A percentile compares a stretch with the other conserved stretches of the same genome.
Conservation (phyloP, 2,888 invertebrate species). For the Silvanus unidentatus region DNA sequence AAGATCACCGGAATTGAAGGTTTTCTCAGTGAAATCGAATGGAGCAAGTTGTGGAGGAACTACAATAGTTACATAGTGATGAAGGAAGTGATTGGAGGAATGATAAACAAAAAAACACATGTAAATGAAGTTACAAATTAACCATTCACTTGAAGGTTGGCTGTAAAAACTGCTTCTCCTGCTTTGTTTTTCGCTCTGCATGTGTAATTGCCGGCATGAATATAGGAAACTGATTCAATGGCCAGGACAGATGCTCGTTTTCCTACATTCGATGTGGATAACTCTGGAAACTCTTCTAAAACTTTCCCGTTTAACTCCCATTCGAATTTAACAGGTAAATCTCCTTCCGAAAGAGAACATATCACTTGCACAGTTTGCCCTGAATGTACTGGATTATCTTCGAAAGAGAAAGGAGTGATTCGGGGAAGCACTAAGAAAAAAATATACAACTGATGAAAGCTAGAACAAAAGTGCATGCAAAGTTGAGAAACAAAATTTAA, state of each 20-base stretch:
- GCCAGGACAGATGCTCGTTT: slow-evolving; percentile 53
- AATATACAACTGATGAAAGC: background rate
- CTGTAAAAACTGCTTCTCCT: slow-evolving; percentile 29
- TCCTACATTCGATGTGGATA: slow-evolving; percentile 33
- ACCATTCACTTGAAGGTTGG: slow-evolving; percentile 66
- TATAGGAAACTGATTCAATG: slow-evolving; percentile 59
- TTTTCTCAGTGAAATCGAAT: slow-evolving; percentile 48
- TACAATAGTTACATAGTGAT: slow-evolving; percentile 36
- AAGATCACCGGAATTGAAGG: slow-evolving; percentile 60
- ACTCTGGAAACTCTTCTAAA: slow-evolving; percentile 31
- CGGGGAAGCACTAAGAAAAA: slow-evolving; percentile 55
- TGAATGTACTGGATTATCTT: slow-evolving; percentile 56
- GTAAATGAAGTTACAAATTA: slow-evolving; percentile 8
- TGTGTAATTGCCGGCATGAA: slow-evolving; percentile 68
- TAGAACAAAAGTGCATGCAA: background rate
- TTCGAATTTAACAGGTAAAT: slow-evolving; percentile 55
- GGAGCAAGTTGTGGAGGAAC: slow-evolving; percentile 42
- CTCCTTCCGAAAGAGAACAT: slow-evolving; percentile 60
- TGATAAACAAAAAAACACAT: slow-evolving; percentile 28
- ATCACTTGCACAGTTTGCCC: slow-evolving; percentile 58
- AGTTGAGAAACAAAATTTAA: slow-evolving; percentile 7
- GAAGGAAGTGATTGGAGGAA: slow-evolving; percentile 15
- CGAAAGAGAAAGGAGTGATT: slow-evolving; percentile 60
- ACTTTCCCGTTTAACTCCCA: slow-evolving; percentile 55
- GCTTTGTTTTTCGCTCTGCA: slow-evolving; percentile 56